Percentiles rank a stretch among this genome's conserved stretches.
phyloP scores from a whole-genome alignment of 2,888 invertebrate species.

The Noctua janthe region DNA sequence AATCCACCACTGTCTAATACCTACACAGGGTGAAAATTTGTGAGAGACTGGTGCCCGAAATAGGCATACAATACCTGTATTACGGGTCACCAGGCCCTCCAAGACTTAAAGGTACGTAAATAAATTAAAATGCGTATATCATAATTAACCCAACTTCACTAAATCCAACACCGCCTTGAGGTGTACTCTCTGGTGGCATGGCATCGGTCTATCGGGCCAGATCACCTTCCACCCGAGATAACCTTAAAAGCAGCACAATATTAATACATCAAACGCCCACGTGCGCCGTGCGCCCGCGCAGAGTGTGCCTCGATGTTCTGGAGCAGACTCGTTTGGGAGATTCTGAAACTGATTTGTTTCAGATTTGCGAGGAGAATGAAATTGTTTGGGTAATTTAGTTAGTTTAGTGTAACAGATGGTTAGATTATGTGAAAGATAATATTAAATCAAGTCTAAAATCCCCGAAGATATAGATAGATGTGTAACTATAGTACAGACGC shows the following conservation, averaged over 20 bases:
- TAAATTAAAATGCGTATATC: not conserved
- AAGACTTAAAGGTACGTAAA: not conserved
- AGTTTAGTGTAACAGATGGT: not conserved
- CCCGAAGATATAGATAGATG: not conserved
- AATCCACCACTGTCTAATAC: too few relatives aligned
- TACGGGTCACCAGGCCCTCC: too few relatives aligned
- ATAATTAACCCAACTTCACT: not conserved
- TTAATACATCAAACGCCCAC: conserved; percentile 89
- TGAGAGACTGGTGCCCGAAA: too few relatives aligned
- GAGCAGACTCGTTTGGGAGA: conserved; percentile 44
- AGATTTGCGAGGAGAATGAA: conserved; percentile 38
- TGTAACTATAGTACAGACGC: too few relatives aligned
- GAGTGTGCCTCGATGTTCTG: conserved; percentile 30
- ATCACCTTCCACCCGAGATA: conserved; percentile 89
- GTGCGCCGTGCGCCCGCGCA: conserved; percentile 76
- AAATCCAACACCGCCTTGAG: conserved; percentile 54
- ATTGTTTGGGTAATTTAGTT: conserved; percentile 18
- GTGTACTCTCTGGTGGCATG: conserved; percentile 79
- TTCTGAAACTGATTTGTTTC: conserved; percentile 41
- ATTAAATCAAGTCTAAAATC: not conserved
- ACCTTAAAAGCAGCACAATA: conserved; percentile 90
- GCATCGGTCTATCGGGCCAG: conserved; percentile 89
- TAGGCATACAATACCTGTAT: too few relatives aligned
- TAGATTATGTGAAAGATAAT: not conserved
- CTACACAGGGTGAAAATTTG: too few relatives aligned